These are phyloP conservation scores for Misgurnus anguillicaudatus DNA, from an alignment of 2,113 vertebrate species.

Conservation along the genomic window DNA sequence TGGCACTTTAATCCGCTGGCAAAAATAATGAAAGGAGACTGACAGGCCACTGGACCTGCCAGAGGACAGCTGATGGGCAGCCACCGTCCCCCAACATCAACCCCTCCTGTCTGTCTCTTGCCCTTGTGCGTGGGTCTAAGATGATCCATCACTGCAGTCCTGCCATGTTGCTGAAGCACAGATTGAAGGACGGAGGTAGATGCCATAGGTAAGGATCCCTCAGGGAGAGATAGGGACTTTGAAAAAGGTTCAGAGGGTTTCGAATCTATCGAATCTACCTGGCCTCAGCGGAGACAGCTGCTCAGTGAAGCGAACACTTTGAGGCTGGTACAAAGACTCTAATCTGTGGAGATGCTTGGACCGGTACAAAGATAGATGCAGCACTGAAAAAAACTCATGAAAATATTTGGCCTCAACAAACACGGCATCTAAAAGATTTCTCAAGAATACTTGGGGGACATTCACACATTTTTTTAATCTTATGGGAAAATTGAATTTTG, in stretches of 20 bases:
- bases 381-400: constrained; percentile 33
- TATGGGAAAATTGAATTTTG: constrained; percentile 25
- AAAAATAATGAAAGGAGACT: constrained; percentile 33
- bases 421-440: constrained; percentile 24
- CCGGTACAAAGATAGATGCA: constrained; percentile 20
- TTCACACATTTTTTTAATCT: constrained; percentile 38
- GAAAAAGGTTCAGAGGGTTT: constrained; percentile 42
- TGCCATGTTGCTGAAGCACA: constrained; percentile 37
- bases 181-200: constrained; percentile 28
- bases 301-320: constrained; percentile 38
- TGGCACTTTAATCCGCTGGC: constrained; percentile 2
- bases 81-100: constrained; percentile 28
- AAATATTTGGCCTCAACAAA: constrained; percentile 22
- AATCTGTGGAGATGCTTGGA: constrained; percentile 47
- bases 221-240: constrained; percentile 18
- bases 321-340: constrained; percentile 40
- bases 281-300: constrained; percentile 42
- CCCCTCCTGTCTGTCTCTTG: constrained; percentile 2
- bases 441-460: constrained; percentile 24
- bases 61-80: constrained; percentile 38
- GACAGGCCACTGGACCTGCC: constrained; percentile 43
- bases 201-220: constrained; percentile 28
- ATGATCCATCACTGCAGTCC: constrained; percentile 44
- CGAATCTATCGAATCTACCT: constrained; percentile 31
- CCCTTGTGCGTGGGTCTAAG: constrained; percentile 37